Base-by-base conservation (phyloP, 2,888 invertebrate genomes). In the Agrochola litura region DNA sequence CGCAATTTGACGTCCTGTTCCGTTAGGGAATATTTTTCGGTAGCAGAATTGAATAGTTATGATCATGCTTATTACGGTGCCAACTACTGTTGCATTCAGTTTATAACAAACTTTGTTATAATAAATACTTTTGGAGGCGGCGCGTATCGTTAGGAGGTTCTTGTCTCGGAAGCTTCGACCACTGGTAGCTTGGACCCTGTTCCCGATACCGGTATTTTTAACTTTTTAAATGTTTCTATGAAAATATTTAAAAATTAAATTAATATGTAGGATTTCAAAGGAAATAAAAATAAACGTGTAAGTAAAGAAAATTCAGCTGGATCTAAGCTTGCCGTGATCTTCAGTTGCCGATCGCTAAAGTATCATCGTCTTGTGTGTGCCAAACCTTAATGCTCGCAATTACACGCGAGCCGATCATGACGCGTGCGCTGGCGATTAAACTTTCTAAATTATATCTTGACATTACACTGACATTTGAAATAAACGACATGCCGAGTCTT, bases 381-480 rank as follows among this genome's bases (percentile, higher is more conserved):
- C 41, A 2, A 30, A 30, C 56, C 75, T 73, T 75, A 83, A 72
- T 86, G 61, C 73, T 83, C 30, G 67, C 52, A 73, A 84, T 84
- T 79, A 86, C 73, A 86, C 65, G 84, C 84, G 73, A 84, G 73
- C 49, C 76, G 79, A 81, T 86, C 80, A 77, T 65, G 69, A 68
- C 79, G 79, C 84, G 86, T 81, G 88, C 82, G 82, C 82, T 52
- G 37, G 76, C 77, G 80, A 84, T 88, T 81, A 82, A 70, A 88
- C 87, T 87, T 87, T 87, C 87, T 87, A 86, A 84, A 86, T 84
- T 75, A 86, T 79, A 87, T 84, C 87, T 88, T 81, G 87, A 87
- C 77, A 83, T 84, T 84, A 86, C 79, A 79, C 61, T 84, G 84
- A 84, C 87, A 86, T 79, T 84, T 84, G 65, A 52, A 79, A 86